Percentiles rank a stretch among this genome's conserved stretches.
Evolutionary conservation across 2,888 invertebrate species (phyloP).

Genomic region (Fissipunctia ypsillon): DNA sequence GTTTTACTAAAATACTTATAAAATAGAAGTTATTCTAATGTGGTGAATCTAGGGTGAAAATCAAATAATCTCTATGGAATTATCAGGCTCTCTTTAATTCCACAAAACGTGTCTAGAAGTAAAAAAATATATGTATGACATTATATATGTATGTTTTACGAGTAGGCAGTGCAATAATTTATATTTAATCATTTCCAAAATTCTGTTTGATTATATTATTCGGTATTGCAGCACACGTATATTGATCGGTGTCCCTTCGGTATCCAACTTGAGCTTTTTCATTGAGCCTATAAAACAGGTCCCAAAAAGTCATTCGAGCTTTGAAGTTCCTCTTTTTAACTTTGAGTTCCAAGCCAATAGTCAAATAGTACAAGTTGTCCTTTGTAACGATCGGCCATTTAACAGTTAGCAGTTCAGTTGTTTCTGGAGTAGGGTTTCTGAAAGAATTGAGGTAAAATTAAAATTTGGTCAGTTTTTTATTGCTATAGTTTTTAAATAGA

Average conservation of each 20-base stretch:
- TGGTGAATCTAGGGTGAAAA: background rate
- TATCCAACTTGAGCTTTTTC: constrained; percentile 59
- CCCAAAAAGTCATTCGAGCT: constrained; percentile 72
- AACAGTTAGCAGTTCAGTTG: constrained; percentile 69
- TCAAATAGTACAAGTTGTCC: constrained; percentile 58
- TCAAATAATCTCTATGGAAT: background rate
- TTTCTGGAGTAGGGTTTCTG: constrained; percentile 72
- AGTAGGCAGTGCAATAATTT: too few species aligned
- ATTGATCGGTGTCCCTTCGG: background rate
- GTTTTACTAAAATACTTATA: too few species aligned
- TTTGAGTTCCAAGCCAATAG: constrained; percentile 65
- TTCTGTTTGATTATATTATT: constrained; percentile 3
- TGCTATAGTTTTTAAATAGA: background rate
- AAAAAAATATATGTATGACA: too few species aligned
- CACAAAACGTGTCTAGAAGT: background rate
- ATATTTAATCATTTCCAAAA: too few species aligned
- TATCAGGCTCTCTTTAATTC: background rate
- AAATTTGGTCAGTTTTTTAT: background rate
- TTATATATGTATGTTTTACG: too few species aligned
- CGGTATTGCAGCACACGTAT: constrained; percentile 10
- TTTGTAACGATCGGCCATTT: constrained; percentile 66
- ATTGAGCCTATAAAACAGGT: constrained; percentile 68
- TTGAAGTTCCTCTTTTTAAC: constrained; percentile 67
- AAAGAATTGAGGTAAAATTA: constrained; percentile 39
- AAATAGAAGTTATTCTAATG: background rate